Evolutionary conservation across 2,797 vertebrate genomes (phyloP).

Genomic region (Vespertilio murinus): DNA sequence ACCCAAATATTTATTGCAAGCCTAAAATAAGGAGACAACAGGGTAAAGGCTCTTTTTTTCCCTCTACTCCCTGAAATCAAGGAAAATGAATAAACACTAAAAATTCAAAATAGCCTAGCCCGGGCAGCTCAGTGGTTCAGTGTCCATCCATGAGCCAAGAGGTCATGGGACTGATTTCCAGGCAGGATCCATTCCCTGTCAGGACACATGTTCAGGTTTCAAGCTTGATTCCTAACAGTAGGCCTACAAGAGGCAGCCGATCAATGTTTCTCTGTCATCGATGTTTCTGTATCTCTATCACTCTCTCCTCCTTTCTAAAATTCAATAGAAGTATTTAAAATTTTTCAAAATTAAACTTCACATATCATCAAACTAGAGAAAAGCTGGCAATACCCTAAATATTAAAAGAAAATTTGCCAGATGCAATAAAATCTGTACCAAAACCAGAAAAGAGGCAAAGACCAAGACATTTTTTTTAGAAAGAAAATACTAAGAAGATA

Average conservation of each 20-base stretch:
- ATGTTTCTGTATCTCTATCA: too few species aligned
- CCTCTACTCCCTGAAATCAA: background rate
- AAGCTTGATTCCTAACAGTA: too few species aligned
- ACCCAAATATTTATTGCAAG: background rate
- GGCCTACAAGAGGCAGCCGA: too few species aligned
- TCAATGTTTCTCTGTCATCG: too few species aligned
- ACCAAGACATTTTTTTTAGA: background rate
- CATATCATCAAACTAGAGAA: background rate
- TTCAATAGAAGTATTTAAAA: background rate
- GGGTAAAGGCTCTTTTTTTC: background rate
- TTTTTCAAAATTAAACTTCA: background rate
- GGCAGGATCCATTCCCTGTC: too few species aligned
- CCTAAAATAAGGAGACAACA: background rate
- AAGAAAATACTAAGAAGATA: background rate
- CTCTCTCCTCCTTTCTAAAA: background rate
- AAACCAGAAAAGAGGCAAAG: background rate
- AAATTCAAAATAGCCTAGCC: background rate
- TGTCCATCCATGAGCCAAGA: too few species aligned
- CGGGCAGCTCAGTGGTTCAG: too few species aligned
- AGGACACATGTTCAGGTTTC: too few species aligned
- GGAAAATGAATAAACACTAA: constrained; percentile 10
- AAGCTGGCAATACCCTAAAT: background rate
- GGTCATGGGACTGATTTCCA: too few species aligned
- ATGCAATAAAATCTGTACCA: background rate
- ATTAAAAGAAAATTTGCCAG: background rate